Base-by-base conservation (phyloP, 2,797 vertebrate genomes). In the Lagorchestes hirsutus region DNA sequence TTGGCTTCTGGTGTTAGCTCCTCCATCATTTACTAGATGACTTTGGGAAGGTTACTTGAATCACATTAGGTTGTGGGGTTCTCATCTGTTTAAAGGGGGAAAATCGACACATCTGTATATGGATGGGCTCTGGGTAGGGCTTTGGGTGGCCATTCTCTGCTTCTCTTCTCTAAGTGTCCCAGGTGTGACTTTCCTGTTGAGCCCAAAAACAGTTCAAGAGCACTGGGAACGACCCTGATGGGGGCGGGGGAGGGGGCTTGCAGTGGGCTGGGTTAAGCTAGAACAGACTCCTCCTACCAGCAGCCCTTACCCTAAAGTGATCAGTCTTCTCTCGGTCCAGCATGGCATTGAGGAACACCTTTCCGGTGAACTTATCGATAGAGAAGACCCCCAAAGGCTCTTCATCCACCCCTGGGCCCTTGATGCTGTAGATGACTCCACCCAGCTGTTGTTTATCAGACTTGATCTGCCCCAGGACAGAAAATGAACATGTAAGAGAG, bases 351-450 rank as follows among this genome's bases (percentile, higher is more conserved):
- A 99, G 99, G 97, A 99, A 99, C 96, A 99, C 99, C 50, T 99
- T 98, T 94, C 99, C 99, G 0, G 99, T 99, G 98, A 99, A 99
- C 95, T 99, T 99, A 96, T 99, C 99, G 0, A 99, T 99, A 98
- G 99, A 99, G 98, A 99, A 99, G 94, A 99, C 97, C 74, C 99
- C 99, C 94, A 98, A 99, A 34, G 99, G 99, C 40, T 99, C 99
- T 98, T 99, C 99, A 14, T 99, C 99, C 95, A 99, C 99, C 0
- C 99, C 99, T 0, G 99, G 99, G 0, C 99, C 99, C 97, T 99
- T 99, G 97, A 99, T 99, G 98, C 99, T 99, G 98, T 99, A 99
- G 98, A 99, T 99, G 97, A 99, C 99, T 3, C 99, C 98, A 0
- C 99, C 99, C 0, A 98, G 99, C 92, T 99, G 99, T 97, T 99